Evolutionary conservation across 2,797 vertebrate species (phyloP), one percentile per base, ranked within the genome.

Genomic region (Trichosurus vulpecula): DNA sequence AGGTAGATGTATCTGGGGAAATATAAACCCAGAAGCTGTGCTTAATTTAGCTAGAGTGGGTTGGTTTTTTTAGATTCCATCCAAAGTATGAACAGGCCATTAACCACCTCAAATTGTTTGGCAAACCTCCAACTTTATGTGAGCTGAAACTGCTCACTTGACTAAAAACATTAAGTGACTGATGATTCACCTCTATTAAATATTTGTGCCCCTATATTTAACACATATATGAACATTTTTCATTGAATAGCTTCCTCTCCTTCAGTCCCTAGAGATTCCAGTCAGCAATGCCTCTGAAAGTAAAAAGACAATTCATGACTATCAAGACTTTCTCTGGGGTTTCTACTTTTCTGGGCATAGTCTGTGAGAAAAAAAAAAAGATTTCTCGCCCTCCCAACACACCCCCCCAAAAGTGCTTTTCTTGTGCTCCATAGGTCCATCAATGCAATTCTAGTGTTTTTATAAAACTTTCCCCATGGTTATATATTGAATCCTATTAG

Each of bases 291-390:
- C 90, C 22, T 35, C 35, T 19, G 54, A 90, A 91, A 52, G 74
- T 87, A 56, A 94, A 95, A 58, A 93, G 92, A 58, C 74, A 74
- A 41, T 87, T 51, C 41, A 47, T 87, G 74, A 93, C 57, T 12
- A 52, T 52, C 66, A 61, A 9, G 3, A 91, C 30, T 0, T 51
- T 58, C 92, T 95, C 74, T 51, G 3, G 41, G 22, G 41, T 87
- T 74, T n/a, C 81, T 47, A 61, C 87, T 93, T 91, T 57, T 94
- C 96, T 57, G 92, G 92, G 94, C 55, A 51, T 93, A 16, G 41
- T 96, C 97, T 96, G 90, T 90, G 51, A 8, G 2, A 90, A 97
- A 97, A 97, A 97, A 97, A 97, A 97, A 95, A 41, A 51, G 90
- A 51, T 29, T 81, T 11, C 4, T 25, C 31, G 3, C 25, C n/a